Conservation (phyloP, 2,888 invertebrate species). For the Folsomia candida region DNA sequence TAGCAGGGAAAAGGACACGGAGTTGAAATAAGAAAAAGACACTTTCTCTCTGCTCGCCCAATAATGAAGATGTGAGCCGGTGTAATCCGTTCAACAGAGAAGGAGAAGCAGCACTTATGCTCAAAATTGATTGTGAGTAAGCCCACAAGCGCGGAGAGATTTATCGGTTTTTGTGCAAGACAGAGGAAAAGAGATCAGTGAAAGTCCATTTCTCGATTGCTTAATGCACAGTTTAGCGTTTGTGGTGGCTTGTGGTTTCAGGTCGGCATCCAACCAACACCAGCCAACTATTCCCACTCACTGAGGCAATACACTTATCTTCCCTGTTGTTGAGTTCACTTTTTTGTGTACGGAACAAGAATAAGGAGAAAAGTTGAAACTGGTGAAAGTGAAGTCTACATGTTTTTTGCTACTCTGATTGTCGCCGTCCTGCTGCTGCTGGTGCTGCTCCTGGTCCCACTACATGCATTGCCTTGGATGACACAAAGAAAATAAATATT, state of each 20-base stretch:
- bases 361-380: too few relatives aligned
- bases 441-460: too few relatives aligned
- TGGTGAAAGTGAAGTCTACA: too few relatives aligned
- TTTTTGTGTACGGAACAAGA: too few relatives aligned
- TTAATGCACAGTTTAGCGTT: constrained; percentile 17
- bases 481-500: too few relatives aligned
- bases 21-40: constrained; percentile 6
- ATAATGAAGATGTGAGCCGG: not conserved
- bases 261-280: not conserved
- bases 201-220: constrained; percentile 17
- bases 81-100: constrained; percentile 18
- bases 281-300: not conserved
- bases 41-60: not conserved
- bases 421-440: too few relatives aligned
- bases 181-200: constrained; percentile 15
- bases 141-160: not conserved
- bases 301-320: too few relatives aligned
- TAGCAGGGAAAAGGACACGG: not conserved
- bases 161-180: constrained; percentile 9
- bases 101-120: constrained; percentile 10
- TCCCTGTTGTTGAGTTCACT: too few relatives aligned
- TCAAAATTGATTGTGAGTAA: constrained; percentile 10
- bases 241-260: not conserved
- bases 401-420: too few relatives aligned
- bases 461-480: too few relatives aligned